Evolutionary conservation across 1,140 invertebrate genomes (phyloP).

Genomic region (Lasioglossum albipes): DNA sequence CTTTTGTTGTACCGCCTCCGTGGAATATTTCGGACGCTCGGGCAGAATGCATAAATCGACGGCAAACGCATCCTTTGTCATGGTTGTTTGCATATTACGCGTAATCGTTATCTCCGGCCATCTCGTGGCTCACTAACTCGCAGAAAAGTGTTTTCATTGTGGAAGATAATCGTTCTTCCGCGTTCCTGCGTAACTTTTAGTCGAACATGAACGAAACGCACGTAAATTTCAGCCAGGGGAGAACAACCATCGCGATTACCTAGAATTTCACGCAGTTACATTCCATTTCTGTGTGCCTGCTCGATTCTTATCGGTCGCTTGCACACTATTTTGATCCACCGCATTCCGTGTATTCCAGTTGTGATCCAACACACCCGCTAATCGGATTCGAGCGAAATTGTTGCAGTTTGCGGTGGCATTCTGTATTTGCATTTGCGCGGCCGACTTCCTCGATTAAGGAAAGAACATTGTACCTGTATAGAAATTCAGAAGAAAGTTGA

Average conservation of each 20-base stretch:
- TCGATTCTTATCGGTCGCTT: not conserved
- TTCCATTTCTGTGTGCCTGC: not conserved
- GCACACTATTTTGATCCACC: not conserved
- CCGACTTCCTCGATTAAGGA: no score
- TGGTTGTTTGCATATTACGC: not conserved
- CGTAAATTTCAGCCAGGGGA: not conserved
- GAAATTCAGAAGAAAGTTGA: no score
- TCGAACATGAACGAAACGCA: not conserved
- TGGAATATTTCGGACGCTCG: no score
- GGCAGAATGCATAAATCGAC: no score
- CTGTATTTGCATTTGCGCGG: no score
- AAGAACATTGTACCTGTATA: no score
- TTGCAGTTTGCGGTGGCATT: no score
- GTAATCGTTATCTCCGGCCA: slow-evolving; percentile 12
- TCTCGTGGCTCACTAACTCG: not conserved
- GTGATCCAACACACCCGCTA: no score
- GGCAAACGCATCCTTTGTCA: not conserved
- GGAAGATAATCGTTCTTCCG: slow-evolving; percentile 12
- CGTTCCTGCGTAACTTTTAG: slow-evolving; percentile 17
- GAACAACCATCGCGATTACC: not conserved
- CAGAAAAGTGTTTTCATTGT: slow-evolving; percentile 3
- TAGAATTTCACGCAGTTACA: not conserved
- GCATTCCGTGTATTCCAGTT: not conserved
- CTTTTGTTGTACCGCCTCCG: no score
- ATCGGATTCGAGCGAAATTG: no score